phyloP scores from a whole-genome alignment of 1,140 invertebrate genomes.

The Agrypnia vestita region DNA sequence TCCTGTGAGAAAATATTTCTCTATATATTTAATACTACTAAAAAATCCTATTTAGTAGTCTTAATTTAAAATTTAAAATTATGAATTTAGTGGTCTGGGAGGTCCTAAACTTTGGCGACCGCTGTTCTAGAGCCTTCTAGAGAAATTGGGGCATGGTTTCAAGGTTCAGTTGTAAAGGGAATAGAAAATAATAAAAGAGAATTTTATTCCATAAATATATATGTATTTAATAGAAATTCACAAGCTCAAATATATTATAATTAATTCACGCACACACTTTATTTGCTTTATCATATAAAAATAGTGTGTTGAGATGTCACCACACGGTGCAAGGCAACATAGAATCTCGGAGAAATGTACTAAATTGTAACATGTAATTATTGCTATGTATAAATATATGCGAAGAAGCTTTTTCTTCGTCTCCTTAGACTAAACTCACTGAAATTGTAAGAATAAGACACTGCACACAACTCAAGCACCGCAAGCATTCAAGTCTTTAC shows the following conservation, averaged over 20 bases:
- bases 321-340: conserved; percentile 28
- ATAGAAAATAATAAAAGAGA: conserved; percentile 1
- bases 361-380: conserved; percentile 14
- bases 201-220: conserved; percentile 35
- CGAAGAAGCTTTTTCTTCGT: neutral
- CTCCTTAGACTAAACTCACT: too few species aligned
- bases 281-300: conserved; percentile 26
- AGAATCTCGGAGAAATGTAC: neutral
- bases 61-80: too few species aligned
- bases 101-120: neutral
- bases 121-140: neutral
- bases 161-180: neutral
- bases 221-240: conserved; percentile 30
- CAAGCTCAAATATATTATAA: conserved; percentile 30
- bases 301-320: conserved; percentile 31
- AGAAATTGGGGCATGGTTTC: neutral
- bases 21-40: too few species aligned
- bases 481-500: neutral
- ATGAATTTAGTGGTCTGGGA: neutral
- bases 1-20: too few species aligned
- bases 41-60: too few species aligned
- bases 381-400: conserved; percentile 19
- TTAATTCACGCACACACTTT: conserved; percentile 10
- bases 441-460: conserved; percentile 14
- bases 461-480: conserved; percentile 17